Base-by-base conservation (phyloP, 2,797 vertebrate species). In the Lerista edwardsae region DNA sequence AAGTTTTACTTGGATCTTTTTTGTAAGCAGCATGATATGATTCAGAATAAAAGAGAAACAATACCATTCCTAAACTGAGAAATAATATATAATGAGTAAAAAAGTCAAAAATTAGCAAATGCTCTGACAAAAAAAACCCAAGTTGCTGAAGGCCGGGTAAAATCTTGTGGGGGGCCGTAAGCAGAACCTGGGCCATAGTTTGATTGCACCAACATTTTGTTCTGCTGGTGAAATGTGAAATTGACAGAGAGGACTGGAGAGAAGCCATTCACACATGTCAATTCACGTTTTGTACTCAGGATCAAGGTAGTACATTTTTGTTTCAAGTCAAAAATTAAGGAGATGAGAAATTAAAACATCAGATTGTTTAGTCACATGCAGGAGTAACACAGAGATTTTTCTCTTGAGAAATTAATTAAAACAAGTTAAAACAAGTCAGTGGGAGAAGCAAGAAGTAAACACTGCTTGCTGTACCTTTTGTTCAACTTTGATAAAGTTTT, bases 361-460 rank as follows among this genome's bases (percentile, higher is more conserved):
- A 39, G 31, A 47, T 17, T 69, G 51, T 69, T 86, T 31, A 41
- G 10, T 39, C 64, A 31, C 29, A 84, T 12, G 78, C 68, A 25
- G 14, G 12, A 75, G 21, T 79, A 85, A 82, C 39, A 67, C 75
- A 76, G 75, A 34, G 3, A 3, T 41, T 39, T 71, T 71, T 71
- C 39, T 31, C 6, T 41, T 41, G 21, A 25, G 68, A 71, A 21
- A 23, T 39, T 71, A 21, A 39, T 71, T 21, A 41, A 6, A 69
- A 69, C 67, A 39, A 9, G 23, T 71, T 34, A 39, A 25, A 57
- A 47, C 47, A 47, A 47, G 47, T 47, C 47, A 47, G 47, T 47
- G 87, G 91, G 74, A 87, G 79, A 83, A 77, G 84, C 88, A 80
- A 41, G 92, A 90, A 76, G 90, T 91, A 91, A 92, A 80, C 15